These are phyloP conservation scores for Homarus gammarus DNA, from an alignment of 2,888 invertebrate species.

Conservation along the genomic window DNA sequence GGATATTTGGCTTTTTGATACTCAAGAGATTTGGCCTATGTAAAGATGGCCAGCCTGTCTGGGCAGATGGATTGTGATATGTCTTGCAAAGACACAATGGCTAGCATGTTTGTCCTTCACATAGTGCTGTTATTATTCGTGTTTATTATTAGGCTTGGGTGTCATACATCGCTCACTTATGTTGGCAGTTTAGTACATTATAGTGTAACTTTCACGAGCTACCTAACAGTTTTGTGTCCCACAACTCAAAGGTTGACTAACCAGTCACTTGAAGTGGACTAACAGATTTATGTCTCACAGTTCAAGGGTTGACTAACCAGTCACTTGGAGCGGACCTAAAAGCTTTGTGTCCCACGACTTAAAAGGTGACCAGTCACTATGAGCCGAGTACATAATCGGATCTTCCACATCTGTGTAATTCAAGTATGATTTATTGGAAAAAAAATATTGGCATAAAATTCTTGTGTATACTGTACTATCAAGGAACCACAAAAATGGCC, in stretches of 20 bases:
- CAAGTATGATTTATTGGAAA: background rate
- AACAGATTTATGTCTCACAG: background rate
- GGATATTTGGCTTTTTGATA: background rate
- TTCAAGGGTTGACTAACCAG: background rate
- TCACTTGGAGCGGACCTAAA: background rate
- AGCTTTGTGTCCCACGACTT: background rate
- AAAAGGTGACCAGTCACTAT: background rate
- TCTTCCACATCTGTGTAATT: background rate
- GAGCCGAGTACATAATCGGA: background rate
- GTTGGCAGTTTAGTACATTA: background rate
- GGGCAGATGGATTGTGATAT: constrained; percentile 18
- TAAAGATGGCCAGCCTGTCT: background rate
- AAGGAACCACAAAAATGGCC: background rate
- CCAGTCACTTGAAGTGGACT: background rate
- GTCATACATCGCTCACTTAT: background rate
- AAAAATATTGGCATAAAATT: background rate
- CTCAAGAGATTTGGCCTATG: background rate
- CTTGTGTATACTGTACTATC: background rate
- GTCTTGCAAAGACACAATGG: constrained; percentile 27
- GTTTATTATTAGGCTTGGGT: constrained; percentile 15
- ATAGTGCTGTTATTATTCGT: constrained; percentile 10
- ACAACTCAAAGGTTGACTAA: background rate
- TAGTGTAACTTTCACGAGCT: background rate
- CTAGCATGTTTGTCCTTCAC: constrained; percentile 11
- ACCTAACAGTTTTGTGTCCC: background rate